phyloP scores from a whole-genome alignment of 1,140 invertebrate species.

The Belonocnema kinseyi region DNA sequence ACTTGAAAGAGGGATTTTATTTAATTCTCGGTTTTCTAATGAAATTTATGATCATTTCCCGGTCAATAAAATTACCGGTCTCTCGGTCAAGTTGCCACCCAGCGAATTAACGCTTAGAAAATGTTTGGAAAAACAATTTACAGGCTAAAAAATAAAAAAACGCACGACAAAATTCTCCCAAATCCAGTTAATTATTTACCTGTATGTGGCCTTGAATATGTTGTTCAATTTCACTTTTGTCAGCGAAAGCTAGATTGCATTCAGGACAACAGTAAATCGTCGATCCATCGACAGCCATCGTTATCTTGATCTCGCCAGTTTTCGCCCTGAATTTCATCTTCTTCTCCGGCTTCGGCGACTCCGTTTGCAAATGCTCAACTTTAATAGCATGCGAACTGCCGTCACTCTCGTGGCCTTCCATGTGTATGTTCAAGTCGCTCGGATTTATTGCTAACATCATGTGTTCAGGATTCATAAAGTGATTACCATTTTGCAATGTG shows the following conservation, averaged over 20 bases:
- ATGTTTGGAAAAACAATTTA: no score
- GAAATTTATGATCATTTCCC: no score
- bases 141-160: no score
- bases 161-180: slow-evolving; percentile 4
- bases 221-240: slow-evolving; percentile 70
- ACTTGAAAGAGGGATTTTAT: no score
- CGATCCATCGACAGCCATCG: slow-evolving; percentile 68
- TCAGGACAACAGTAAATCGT: slow-evolving; percentile 74
- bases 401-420: slow-evolving; percentile 63
- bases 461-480: slow-evolving; percentile 63
- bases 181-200: slow-evolving; percentile 48
- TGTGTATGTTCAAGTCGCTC: slow-evolving; percentile 67
- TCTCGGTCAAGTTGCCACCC: no score
- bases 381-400: slow-evolving; percentile 55
- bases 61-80: no score
- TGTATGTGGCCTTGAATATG: slow-evolving; percentile 73
- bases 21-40: no score
- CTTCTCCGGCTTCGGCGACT: slow-evolving; percentile 68
- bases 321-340: slow-evolving; percentile 74
- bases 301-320: slow-evolving; percentile 73
- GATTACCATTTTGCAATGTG: slow-evolving; percentile 64
- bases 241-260: slow-evolving; percentile 70
- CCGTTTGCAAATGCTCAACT: slow-evolving; percentile 67
- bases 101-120: no score
- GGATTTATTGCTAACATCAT: slow-evolving; percentile 65